These are phyloP conservation scores for Picus viridis DNA, from an alignment of 2,797 vertebrate genomes.

Conservation along the genomic window DNA sequence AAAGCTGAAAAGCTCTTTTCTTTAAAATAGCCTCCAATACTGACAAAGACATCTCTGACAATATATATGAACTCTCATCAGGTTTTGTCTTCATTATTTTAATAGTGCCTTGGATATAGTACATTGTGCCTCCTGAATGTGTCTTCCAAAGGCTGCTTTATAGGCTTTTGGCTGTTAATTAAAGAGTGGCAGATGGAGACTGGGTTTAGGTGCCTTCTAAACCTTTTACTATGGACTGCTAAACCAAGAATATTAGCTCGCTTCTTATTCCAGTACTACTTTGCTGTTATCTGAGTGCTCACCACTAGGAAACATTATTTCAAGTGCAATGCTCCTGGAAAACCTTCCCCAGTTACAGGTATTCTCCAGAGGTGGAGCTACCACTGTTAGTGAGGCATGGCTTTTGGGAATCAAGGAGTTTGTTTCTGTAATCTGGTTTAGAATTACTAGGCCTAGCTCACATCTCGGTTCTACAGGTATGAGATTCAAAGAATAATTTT, in stretches of 20 bases:
- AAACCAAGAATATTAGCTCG: background rate
- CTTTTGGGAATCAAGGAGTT: background rate
- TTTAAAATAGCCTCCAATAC: background rate
- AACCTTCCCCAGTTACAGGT: background rate
- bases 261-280: background rate
- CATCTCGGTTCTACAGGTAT: background rate
- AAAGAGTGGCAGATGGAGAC: background rate
- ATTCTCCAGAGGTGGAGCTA: background rate
- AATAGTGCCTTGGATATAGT: background rate
- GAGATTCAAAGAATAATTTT: background rate
- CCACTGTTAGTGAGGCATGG: rapidly evolving
- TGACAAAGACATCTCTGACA: background rate
- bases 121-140: background rate
- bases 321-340: background rate
- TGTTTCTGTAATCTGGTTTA: background rate
- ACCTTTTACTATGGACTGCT: background rate
- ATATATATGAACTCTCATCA: background rate
- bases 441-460: background rate
- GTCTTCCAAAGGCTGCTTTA: background rate
- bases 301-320: background rate
- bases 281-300: background rate
- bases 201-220: background rate
- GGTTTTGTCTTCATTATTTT: background rate
- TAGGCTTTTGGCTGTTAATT: background rate
- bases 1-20: background rate